These are phyloP conservation scores for Polia nebulosa DNA, from an alignment of 2,888 invertebrate species.

Conservation along the genomic window DNA sequence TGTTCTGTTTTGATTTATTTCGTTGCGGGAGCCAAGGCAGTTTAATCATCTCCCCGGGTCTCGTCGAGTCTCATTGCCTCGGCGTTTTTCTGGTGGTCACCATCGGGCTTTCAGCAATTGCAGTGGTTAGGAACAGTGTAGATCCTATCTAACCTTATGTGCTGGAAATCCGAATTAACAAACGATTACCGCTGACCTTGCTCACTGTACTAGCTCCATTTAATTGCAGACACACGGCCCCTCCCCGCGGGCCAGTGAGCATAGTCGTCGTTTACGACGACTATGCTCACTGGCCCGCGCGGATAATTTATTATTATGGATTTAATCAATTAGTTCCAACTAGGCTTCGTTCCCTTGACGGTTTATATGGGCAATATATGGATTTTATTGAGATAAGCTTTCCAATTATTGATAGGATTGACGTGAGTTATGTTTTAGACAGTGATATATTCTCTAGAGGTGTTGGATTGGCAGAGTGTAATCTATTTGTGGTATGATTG, in stretches of 20 bases:
- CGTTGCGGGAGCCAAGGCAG: too few relatives aligned
- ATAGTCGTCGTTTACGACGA: not conserved
- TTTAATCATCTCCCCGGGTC: too few relatives aligned
- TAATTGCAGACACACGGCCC: conserved; percentile 17
- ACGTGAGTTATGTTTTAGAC: not conserved
- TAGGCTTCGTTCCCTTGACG: conserved; percentile 1
- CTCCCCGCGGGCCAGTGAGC: conserved; percentile 9
- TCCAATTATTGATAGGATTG: conserved; percentile 7
- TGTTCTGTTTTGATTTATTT: too few relatives aligned
- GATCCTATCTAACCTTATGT: too few relatives aligned
- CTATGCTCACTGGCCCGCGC: too few relatives aligned
- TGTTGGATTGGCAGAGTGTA: not conserved
- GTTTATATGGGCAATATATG: conserved; percentile 19
- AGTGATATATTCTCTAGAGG: not conserved
- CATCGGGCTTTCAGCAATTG: too few relatives aligned
- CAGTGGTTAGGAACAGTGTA: too few relatives aligned
- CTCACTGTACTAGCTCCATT: conserved; percentile 13
- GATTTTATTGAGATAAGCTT: conserved; percentile 23
- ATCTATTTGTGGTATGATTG: not conserved
- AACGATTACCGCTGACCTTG: conserved; percentile 7
- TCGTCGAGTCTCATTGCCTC: too few relatives aligned
- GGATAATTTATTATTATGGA: conserved; percentile 40
- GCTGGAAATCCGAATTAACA: not conserved
- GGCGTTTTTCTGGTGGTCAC: too few relatives aligned
- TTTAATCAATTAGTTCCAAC: conserved; percentile 44